Conservation (phyloP, 1,140 invertebrate genomes). For the Drosophila yakuba region DNA sequence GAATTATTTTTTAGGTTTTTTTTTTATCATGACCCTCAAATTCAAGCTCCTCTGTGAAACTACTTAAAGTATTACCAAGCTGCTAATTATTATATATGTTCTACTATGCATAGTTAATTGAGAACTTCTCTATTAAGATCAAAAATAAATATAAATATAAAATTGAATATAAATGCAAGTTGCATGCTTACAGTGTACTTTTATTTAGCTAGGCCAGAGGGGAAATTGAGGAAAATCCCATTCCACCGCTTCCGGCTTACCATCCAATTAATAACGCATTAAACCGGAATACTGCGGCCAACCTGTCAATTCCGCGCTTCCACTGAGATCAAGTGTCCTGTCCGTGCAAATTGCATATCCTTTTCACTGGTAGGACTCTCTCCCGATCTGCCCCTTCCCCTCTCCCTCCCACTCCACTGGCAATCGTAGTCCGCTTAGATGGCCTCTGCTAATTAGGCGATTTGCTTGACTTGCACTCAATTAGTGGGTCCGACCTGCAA, state of each 20-base stretch:
- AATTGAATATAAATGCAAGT: too few species aligned
- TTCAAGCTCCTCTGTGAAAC: too few species aligned
- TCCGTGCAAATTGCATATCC: slow-evolving; percentile 67
- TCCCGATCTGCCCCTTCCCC: too few species aligned
- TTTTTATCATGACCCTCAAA: too few species aligned
- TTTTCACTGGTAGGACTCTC: slow-evolving; percentile 22
- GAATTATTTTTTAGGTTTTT: not conserved
- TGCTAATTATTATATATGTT: too few species aligned
- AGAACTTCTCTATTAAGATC: too few species aligned
- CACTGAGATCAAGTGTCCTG: slow-evolving; percentile 48
- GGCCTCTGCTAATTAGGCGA: slow-evolving; percentile 64
- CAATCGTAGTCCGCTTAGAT: slow-evolving; percentile 43
- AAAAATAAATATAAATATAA: too few species aligned
- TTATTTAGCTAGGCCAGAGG: not conserved
- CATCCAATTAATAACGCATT: slow-evolving; percentile 71
- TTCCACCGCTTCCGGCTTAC: slow-evolving; percentile 2
- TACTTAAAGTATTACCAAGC: too few species aligned
- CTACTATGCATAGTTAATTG: too few species aligned
- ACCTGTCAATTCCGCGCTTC: slow-evolving; percentile 32
- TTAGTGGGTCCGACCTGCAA: slow-evolving; percentile 64
- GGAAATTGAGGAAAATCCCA: not conserved
- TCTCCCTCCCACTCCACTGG: not conserved
- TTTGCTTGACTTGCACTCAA: slow-evolving; percentile 72
- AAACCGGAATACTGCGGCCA: slow-evolving; percentile 20
- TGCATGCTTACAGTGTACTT: not conserved